Base-by-base conservation (phyloP, 2,888 invertebrate species). In the Tyria jacobaeae region DNA sequence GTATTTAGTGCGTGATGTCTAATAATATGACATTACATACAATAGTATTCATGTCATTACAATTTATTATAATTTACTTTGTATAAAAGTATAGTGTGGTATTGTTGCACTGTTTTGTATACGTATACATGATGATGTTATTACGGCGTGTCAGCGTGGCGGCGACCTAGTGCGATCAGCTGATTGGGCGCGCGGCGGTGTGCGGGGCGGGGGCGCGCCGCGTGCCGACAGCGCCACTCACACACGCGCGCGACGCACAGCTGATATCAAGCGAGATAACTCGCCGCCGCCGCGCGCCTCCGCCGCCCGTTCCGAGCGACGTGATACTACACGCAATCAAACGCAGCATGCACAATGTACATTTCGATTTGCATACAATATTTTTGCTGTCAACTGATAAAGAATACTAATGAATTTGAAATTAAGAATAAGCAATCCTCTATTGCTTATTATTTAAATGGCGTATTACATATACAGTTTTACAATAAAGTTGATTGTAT, bases 91-190 rank as follows among this genome's bases (percentile, higher is more conserved):
- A 60, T 39, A 54, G 50, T 17, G 9, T 31, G 57, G 50, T 57
- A 48, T 53, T 52, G 57, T 60, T 57, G 73, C 60, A 57, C 59
- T 53, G 37, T 7, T 6, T 7, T 7, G 27, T 4, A 6, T 6
- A 31, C 27, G 52, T 55, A 54, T 39, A 35, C 25, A 17, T 25
- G n/a, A n/a, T n/a, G n/a, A 60, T 51, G 57, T 61, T 51, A 58
- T 64, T 53, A 60, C 52, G 59, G 50, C 34, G 34, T 37, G 56
- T 59, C 61, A 54, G 68, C 64, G 65, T 69, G 62, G 60, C 69
- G 47, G 70, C 66, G 87, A 88, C 88, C 87, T 85, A 85, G 82
- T 85, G 85, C 86, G 89, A 90, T 91, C 92, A 92, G 92, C 92
- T 92, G 92, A 91, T 89, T 88, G 90, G 89, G 81, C 80, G 77